These are phyloP conservation scores for Empis stercorea DNA, from an alignment of 2,888 invertebrate genomes.

Conservation along the genomic window DNA sequence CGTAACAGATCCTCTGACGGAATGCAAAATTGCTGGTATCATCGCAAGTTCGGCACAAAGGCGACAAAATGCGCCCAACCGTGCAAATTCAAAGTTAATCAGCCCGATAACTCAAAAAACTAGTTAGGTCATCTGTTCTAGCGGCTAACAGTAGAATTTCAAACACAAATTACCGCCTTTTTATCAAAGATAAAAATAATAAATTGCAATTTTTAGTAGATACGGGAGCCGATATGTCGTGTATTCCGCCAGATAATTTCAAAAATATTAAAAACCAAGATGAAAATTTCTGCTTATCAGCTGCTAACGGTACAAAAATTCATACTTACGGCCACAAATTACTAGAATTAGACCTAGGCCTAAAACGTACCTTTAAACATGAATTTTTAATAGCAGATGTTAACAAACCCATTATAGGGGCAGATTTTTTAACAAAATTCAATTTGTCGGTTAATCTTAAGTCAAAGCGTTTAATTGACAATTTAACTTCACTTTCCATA, in stretches of 20 bases:
- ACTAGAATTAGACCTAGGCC: not conserved
- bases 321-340: not conserved
- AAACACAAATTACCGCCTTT: not conserved
- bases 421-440: slow-evolving; percentile 9
- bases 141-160: not conserved
- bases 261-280: too few relatives aligned
- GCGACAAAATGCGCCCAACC: not conserved
- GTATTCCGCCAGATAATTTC: too few relatives aligned
- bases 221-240: not conserved
- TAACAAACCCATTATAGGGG: slow-evolving; percentile 9
- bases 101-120: not conserved
- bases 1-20: too few relatives aligned
- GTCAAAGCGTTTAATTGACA: not conserved
- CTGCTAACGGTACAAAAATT: not conserved
- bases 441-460: slow-evolving; percentile 2
- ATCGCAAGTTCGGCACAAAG: not conserved
- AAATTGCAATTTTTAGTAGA: not conserved
- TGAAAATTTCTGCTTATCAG: not conserved
- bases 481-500: not conserved
- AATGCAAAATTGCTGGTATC: not conserved
- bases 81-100: not conserved
- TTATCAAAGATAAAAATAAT: not conserved
- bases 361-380: slow-evolving; percentile 1
- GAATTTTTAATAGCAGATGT: slow-evolving; percentile 8
- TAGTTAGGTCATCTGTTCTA: not conserved